Percentiles rank a stretch among this genome's conserved stretches.
phyloP scores from a whole-genome alignment of 2,888 invertebrate genomes.

The Sesamia inferens region DNA sequence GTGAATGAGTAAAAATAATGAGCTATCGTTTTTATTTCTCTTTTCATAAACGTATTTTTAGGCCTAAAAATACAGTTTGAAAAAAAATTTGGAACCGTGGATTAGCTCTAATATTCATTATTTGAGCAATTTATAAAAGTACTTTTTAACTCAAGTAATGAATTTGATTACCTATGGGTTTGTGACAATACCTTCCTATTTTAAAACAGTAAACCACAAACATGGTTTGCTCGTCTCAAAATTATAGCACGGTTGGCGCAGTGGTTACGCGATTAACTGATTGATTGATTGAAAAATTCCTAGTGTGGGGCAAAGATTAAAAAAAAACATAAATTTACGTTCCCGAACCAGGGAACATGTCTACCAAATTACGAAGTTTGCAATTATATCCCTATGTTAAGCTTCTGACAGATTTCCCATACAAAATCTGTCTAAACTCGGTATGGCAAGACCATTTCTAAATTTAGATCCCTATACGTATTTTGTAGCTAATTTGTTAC shows the following conservation, averaged over 20 bases:
- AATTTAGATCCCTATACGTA: background rate
- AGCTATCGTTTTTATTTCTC: background rate
- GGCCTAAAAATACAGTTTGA: background rate
- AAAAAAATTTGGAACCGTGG: background rate
- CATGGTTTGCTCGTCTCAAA: background rate
- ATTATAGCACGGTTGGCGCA: background rate
- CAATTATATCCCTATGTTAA: background rate
- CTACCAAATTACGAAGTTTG: background rate
- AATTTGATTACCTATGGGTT: background rate
- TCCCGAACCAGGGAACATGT: background rate
- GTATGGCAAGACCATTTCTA: background rate
- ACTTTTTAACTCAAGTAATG: background rate
- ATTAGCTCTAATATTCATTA: background rate
- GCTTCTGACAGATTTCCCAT: background rate
- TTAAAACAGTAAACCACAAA: background rate
- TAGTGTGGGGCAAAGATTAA: too few relatives aligned
- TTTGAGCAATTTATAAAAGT: background rate
- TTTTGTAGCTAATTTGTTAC: background rate
- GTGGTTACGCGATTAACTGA: too few relatives aligned
- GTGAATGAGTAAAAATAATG: background rate
- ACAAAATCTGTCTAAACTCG: background rate
- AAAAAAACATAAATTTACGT: background rate
- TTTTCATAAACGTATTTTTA: constrained; percentile 2
- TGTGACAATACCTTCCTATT: background rate
- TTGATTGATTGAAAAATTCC: too few relatives aligned